Conservation (phyloP, 1,140 invertebrate genomes). For the Archivesica marissinica region DNA sequence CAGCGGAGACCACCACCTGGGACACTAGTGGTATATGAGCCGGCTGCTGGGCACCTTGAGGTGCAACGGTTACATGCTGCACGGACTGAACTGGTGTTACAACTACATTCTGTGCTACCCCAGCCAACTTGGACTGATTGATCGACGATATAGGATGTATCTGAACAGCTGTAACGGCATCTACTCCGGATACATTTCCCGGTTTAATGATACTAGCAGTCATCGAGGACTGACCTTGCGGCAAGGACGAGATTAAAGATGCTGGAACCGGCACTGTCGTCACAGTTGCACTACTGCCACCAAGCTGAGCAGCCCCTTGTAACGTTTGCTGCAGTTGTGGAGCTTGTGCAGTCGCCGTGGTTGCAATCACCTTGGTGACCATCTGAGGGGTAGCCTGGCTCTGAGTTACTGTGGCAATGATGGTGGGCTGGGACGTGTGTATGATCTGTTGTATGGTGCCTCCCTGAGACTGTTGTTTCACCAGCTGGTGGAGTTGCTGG, state of each 20-base stretch:
- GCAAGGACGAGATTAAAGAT: constrained; percentile 59
- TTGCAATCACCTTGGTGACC: constrained; percentile 73
- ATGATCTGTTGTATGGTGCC: constrained; percentile 70
- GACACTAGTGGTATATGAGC: constrained; percentile 23
- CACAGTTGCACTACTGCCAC: constrained; percentile 38
- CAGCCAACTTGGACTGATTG: constrained; percentile 54
- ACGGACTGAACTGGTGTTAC: constrained; percentile 61
- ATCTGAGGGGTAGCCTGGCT: constrained; percentile 72
- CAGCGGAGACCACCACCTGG: constrained; percentile 35
- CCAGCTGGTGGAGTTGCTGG: constrained; percentile 78
- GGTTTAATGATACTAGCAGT: constrained; percentile 62
- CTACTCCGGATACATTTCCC: constrained; percentile 57
- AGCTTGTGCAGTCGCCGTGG: constrained; percentile 61
- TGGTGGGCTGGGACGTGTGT: constrained; percentile 75
- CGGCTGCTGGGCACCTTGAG: constrained; percentile 4
- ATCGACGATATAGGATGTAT: constrained; percentile 67
- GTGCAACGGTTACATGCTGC: constrained; percentile 62
- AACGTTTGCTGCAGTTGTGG: constrained; percentile 70
- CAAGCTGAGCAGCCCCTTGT: constrained; percentile 43
- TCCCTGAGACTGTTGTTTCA: constrained; percentile 70
- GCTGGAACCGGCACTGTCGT: constrained; percentile 49
- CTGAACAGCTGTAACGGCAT: constrained; percentile 64
- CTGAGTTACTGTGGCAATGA: constrained; percentile 78
- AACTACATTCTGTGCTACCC: constrained; percentile 63
- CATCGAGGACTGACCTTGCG: constrained; percentile 59